Evolutionary conservation across 2,888 invertebrate genomes (phyloP), one percentile per base, ranked within the genome.

Genomic region (Pristionchus fissidentatus): DNA sequence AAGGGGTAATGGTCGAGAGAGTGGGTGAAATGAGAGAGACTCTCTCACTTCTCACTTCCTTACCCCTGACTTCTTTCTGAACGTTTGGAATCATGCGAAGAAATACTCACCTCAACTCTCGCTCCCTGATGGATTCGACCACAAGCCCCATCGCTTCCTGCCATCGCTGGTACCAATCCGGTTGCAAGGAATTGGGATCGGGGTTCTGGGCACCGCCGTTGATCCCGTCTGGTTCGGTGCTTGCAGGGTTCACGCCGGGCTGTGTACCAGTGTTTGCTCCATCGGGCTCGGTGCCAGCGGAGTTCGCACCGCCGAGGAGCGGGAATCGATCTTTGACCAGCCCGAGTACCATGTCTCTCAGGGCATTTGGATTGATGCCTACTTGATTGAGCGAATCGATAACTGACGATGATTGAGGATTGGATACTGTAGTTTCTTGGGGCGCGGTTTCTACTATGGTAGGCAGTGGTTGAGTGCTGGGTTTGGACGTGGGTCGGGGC

Each of bases 91-190:
- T n/a, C 52, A 3, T 52, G 7, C 8, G 52, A 19, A 10, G n/a
- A 15, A n/a, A n/a, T 29, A 22, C 70, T 15, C 13, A 70, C 70
- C 70, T 46, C 75, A 77, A 22, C 7, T 77, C 49, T 22, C 49
- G 26, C 49, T 77, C 75, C 35, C 75, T 77, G 22, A 77, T 49
- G 22, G 22, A 41, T 49, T 77, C 75, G 5, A 41, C 49, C n/a
- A 77, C 32, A 26, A 77, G 19, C 0, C 49, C 46, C 75, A 77
- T 77, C 22, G 49, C 32, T 26, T 77, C 75, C 75, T 49, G 29
- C 75, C 75, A 77, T 77, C 75, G 46, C 49, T 77, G 49, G 35
- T 77, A 77, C 70, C 70, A 70, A 26, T 70, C 70, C 70, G n/a
- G 41, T 26, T 70, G 70, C 8, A 32, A 32, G 32, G 70, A 41